These are phyloP conservation scores for Enteromius unitaeniatus DNA, from an alignment of 2,797 vertebrate genomes.

Conservation along the genomic window DNA sequence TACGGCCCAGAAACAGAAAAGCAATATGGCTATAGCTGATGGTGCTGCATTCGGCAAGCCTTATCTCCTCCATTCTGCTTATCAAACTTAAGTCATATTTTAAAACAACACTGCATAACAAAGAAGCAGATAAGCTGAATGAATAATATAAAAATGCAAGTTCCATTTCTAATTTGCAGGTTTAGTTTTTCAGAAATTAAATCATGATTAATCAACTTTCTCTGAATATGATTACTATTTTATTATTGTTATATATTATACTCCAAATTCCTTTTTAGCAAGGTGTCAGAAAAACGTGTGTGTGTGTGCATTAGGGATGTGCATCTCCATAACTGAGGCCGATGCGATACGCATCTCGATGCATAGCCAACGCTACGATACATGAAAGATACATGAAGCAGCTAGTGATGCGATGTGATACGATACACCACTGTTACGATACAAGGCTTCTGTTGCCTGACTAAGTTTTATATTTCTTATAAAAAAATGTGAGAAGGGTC, in stretches of 20 bases:
- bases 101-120: neutral
- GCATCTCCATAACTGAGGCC: too few relatives aligned
- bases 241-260: neutral
- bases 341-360: too few relatives aligned
- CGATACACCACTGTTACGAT: too few relatives aligned
- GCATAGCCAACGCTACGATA: too few relatives aligned
- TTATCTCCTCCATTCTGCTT: neutral
- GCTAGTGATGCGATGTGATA: too few relatives aligned
- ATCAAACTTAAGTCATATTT: neutral
- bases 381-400: too few relatives aligned
- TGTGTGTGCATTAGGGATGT: neutral
- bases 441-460: too few relatives aligned
- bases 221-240: neutral
- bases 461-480: too few relatives aligned
- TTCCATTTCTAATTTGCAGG: neutral
- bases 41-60: neutral
- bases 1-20: conserved; percentile 32
- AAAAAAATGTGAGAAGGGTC: too few relatives aligned
- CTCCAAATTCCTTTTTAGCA: neutral
- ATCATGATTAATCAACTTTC: neutral
- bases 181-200: neutral
- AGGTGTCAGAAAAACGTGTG: neutral
- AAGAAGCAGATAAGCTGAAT: neutral
- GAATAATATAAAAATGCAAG: neutral
- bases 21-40: neutral